Percentiles rank a stretch among this genome's conserved stretches.
Conservation (phyloP, 1,140 invertebrate species). For the Drosophila busckii region DNA sequence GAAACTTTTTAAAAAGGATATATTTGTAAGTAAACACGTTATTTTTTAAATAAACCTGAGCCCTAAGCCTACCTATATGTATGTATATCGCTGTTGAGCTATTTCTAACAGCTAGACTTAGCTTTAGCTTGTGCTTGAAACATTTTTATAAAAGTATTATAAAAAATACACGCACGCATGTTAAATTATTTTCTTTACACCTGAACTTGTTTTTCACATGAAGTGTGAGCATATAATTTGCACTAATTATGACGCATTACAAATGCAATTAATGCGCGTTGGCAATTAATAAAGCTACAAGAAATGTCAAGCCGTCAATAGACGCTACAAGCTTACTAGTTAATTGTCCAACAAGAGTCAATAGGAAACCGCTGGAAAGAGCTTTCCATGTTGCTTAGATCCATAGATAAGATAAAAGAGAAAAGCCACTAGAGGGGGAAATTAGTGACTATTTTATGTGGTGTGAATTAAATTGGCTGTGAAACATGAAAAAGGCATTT, state of each 20-base stretch:
- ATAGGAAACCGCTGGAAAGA: conserved; percentile 19
- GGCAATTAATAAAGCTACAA: conserved; percentile 59
- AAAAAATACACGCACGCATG: not conserved
- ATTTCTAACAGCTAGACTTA: too few relatives aligned
- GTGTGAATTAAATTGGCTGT: not conserved
- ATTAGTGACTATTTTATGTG: not conserved
- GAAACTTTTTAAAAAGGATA: too few relatives aligned
- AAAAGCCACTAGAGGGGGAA: conserved; percentile 16
- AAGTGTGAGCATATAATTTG: conserved; percentile 37
- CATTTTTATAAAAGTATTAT: too few relatives aligned
- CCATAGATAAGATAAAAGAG: not conserved
- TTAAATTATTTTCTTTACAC: conserved; percentile 13
- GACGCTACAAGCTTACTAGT: not conserved
- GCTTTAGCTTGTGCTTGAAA: too few relatives aligned
- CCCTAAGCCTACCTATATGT: too few relatives aligned
- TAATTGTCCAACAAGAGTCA: conserved; percentile 9
- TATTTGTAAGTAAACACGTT: too few relatives aligned
- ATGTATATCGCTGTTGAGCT: too few relatives aligned
- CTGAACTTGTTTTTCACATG: conserved; percentile 12
- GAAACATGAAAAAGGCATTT: conserved; percentile 23
- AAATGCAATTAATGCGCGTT: conserved; percentile 60
- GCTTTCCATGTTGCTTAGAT: conserved; percentile 11
- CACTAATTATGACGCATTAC: conserved; percentile 66
- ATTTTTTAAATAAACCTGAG: too few relatives aligned
- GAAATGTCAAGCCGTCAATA: conserved; percentile 38